phyloP scores from a whole-genome alignment of 2,113 vertebrate genomes.

The Xenopus tropicalis region DNA sequence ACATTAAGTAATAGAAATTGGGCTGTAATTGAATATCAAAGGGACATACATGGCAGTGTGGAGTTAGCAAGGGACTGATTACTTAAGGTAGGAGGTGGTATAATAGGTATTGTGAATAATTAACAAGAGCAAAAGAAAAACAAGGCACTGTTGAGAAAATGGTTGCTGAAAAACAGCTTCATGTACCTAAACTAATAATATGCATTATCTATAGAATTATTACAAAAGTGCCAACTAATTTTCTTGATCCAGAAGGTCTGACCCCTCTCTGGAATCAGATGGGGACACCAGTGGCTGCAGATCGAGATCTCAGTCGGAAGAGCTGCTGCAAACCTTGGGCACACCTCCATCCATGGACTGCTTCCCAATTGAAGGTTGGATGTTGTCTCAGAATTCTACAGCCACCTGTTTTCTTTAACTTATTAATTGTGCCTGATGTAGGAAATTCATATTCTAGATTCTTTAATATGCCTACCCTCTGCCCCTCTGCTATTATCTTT shows the following conservation, averaged over 20 bases:
- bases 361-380: constrained; percentile 78
- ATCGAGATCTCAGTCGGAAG: constrained; percentile 73
- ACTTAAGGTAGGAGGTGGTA: no score
- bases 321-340: constrained; percentile 67
- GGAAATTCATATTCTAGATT: neutral
- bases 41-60: no score
- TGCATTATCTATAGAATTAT: neutral
- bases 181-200: no score
- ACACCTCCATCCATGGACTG: constrained; percentile 76
- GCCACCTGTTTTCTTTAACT: no score
- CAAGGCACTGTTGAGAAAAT: no score
- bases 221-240: neutral
- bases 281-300: constrained; percentile 60
- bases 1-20: no score
- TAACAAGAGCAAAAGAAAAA: no score
- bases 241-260: constrained; percentile 49
- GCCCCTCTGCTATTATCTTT: neutral
- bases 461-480: neutral
- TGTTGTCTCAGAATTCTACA: neutral
- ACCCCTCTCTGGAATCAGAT: constrained; percentile 67
- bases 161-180: no score
- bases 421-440: no score
- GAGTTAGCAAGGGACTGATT: no score
- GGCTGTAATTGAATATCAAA: no score
- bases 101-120: no score